Base-by-base conservation (phyloP, 23 tunicate genomes). In the Oikopleura dioica region DNA sequence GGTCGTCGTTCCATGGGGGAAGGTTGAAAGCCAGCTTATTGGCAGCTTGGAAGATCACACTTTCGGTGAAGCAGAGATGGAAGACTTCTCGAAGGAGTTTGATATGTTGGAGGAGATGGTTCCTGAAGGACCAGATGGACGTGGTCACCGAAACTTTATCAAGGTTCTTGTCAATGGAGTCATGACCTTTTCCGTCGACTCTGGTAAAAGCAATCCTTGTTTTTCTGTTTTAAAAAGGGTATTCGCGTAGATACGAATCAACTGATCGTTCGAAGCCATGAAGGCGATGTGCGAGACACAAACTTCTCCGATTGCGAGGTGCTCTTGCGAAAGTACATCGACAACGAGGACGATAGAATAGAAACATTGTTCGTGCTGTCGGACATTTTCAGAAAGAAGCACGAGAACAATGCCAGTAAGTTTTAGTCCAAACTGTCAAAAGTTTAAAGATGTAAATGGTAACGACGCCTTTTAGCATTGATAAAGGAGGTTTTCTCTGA, bases 341-440 rank as follows among this genome's bases (percentile, higher is more conserved):
- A 63, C 26, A 31, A 31, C 16, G 26, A 63, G 2, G 16, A 63
- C 26, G 72, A 23, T 28, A 23, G 26, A 31, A 12, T 63, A 28
- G 72, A 63, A 23, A 63, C 72, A 2, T 28, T 63, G 26, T 63
- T 63, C 26, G 26, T 63, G 4, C 32, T 63, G 2, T 23, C 72
- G 4, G 72, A 63, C 5, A 63, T 63, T 63, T 28, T 63, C 72
- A n/a, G n/a, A n/a, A 28, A 63, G 2, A 28, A 16, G 2, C 33
- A 63, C 33, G 72, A 63, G 2, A 63, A 63, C 26, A 63, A 63
- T 63, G 72, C 72, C 5, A 63, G 72, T 63, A 63, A 63, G 72
- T 63, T 24, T 21, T 28, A 12, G 32, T 23, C 33, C n/a, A n/a
- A n/a, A n/a, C n/a, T n/a, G n/a, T n/a, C n/a, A n/a, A n/a, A 63